Conservation (phyloP, 2,113 vertebrate genomes). For the Peromyscus leucopus region DNA sequence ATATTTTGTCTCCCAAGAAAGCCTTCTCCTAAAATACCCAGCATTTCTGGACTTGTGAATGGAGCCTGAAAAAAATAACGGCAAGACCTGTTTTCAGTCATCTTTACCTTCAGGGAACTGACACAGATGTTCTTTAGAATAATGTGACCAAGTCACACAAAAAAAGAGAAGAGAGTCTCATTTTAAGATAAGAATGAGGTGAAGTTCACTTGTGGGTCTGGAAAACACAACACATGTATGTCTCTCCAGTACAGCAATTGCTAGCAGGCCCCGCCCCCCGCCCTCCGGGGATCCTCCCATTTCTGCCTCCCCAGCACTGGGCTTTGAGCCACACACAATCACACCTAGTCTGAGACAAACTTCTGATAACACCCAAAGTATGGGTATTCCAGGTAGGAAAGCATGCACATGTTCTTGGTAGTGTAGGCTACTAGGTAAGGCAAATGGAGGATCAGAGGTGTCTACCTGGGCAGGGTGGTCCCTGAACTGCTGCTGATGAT, state of each 20-base stretch:
- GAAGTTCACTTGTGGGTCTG: not conserved
- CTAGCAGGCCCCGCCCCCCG: not conserved
- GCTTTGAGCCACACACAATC: not conserved
- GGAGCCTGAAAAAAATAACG: not conserved
- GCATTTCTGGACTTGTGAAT: not conserved
- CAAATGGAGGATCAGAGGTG: not conserved
- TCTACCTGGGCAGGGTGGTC: not conserved
- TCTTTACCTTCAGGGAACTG: not conserved
- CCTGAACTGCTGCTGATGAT: not conserved
- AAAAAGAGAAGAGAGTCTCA: not conserved
- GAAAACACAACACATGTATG: not conserved
- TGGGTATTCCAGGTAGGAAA: not conserved
- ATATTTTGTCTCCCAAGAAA: constrained; percentile 15
- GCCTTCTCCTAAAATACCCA: not conserved
- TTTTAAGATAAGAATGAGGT: not conserved
- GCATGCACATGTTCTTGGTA: not conserved
- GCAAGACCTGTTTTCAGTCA: not conserved
- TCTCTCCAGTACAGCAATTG: not conserved
- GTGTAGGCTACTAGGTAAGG: not conserved
- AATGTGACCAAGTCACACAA: not conserved
- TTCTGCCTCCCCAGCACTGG: not conserved
- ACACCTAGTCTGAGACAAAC: not conserved
- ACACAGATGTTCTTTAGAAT: not conserved
- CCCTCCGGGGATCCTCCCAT: too few species aligned
- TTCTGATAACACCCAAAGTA: not conserved